phyloP scores from a whole-genome alignment of 37 sponge, comb jelly and placozoan species.

The Ianthella basta region DNA sequence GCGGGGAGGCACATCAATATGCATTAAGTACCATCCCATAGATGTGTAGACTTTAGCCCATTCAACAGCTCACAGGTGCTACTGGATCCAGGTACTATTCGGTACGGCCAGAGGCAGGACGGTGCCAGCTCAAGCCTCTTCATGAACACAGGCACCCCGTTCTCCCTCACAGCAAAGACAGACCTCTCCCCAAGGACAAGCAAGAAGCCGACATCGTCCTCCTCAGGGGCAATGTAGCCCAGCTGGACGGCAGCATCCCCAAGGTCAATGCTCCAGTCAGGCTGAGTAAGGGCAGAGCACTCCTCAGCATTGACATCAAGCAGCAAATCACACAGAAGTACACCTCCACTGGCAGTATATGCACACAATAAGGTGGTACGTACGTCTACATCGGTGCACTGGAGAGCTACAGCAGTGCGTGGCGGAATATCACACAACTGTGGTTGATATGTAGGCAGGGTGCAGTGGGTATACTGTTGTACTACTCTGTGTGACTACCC shows the following conservation, averaged over 20 bases:
- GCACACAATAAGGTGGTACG: neutral
- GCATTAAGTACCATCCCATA: neutral
- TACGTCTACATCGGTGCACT: neutral
- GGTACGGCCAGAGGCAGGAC: conserved; percentile 48
- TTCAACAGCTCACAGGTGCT: conserved; percentile 5
- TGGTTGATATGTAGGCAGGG: too few relatives aligned
- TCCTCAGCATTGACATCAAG: too few relatives aligned
- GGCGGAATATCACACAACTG: neutral
- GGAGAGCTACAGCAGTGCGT: neutral
- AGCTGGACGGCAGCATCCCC: conserved; percentile 69
- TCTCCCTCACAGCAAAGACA: conserved; percentile 74
- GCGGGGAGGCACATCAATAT: neutral
- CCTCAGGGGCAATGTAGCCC: conserved; percentile 1
- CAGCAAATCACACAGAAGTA: too few relatives aligned
- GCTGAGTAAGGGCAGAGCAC: too few relatives aligned
- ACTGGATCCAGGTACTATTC: neutral
- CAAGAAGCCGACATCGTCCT: conserved; percentile 37
- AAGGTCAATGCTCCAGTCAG: conserved; percentile 77
- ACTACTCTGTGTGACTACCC: too few relatives aligned
- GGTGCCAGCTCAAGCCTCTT: conserved; percentile 73
- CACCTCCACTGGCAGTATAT: neutral
- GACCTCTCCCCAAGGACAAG: conserved; percentile 66
- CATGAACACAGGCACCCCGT: conserved; percentile 74
- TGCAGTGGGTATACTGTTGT: too few relatives aligned
- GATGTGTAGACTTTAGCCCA: neutral